Base-by-base conservation (phyloP, 2,888 invertebrate genomes). In the Choristoneura rosaceana region DNA sequence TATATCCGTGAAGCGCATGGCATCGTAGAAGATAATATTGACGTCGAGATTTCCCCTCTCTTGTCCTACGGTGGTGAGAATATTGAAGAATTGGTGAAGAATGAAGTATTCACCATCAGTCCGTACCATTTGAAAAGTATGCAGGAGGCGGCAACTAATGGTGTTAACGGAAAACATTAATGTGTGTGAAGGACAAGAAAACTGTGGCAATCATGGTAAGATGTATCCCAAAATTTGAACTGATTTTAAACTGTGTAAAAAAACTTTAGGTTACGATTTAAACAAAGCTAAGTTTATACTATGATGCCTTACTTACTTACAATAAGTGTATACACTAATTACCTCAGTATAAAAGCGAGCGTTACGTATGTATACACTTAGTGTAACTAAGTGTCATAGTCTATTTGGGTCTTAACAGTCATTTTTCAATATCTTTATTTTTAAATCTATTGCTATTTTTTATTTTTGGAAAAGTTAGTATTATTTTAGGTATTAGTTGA, bases 11-110 rank as follows among this genome's bases (percentile, higher is more conserved):
- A 96, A 73, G 98, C 98, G 0, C 99, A 99, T 1, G 99, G 98
- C 0, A 92, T 93, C 52, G 95, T 98, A 14, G 94, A 93, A 17
- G 95, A 95, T 45, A 91, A 95, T 45, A 90, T 95, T n/a, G 95
- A 96, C 74, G 96, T 98, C 78, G 99, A 99, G 93, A 97, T 99
- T 74, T 99, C 99, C 10, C 98, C 99, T 0, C 90, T 98, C 4
- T 90, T 99, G 3, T 98, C 98, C 0, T 99, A 99, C 78, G 96
- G 96, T 59, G 99, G 99, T 2, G 99, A 99, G 93, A 96, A 97
- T 83, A 93, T 99, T 71, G 94, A 95, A 68, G 90, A 95, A 3
- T 85, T 96, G 50, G 97, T 97, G 0, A 90, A 93, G 59, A 96
- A 95, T 43, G 96, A 97, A 85, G 95, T 94, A 14, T 96, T 97